Evolutionary conservation across 2,888 invertebrate genomes (phyloP).

Genomic region (Drosophila engyochracea): DNA sequence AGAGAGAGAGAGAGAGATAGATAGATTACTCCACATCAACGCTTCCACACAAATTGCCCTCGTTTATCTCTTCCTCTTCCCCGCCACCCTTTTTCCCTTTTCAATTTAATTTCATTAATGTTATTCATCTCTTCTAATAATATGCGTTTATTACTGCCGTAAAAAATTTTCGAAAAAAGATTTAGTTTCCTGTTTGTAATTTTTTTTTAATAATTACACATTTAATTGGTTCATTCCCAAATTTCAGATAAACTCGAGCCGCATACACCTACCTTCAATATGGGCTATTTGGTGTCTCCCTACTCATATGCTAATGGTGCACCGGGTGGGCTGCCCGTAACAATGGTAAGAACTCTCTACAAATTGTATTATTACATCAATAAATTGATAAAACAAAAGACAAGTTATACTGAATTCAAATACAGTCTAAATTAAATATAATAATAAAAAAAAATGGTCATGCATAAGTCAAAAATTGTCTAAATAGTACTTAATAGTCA

Average conservation of each 20-base stretch:
- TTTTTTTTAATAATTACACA: not conserved
- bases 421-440: not conserved
- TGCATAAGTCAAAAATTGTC: not conserved
- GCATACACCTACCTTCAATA: constrained; percentile 89
- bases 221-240: not conserved
- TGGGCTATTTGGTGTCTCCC: constrained; percentile 96
- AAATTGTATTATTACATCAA: not conserved
- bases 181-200: not conserved
- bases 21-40: not conserved
- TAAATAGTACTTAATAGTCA: not conserved
- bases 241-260: constrained; percentile 81
- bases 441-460: too few species aligned
- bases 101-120: not conserved
- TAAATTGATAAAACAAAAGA: not conserved
- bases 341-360: constrained; percentile 90
- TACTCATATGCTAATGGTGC: constrained; percentile 96
- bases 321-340: constrained; percentile 93
- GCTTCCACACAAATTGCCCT: not conserved
- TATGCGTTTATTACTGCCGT: not conserved
- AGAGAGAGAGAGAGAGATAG: not conserved
- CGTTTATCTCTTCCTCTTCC: not conserved
- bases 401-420: not conserved
- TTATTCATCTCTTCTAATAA: not conserved
- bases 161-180: too few species aligned
- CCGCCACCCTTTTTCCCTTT: not conserved